Base-by-base conservation (phyloP, 2,797 vertebrate species). In the Oryzias sinensis region DNA sequence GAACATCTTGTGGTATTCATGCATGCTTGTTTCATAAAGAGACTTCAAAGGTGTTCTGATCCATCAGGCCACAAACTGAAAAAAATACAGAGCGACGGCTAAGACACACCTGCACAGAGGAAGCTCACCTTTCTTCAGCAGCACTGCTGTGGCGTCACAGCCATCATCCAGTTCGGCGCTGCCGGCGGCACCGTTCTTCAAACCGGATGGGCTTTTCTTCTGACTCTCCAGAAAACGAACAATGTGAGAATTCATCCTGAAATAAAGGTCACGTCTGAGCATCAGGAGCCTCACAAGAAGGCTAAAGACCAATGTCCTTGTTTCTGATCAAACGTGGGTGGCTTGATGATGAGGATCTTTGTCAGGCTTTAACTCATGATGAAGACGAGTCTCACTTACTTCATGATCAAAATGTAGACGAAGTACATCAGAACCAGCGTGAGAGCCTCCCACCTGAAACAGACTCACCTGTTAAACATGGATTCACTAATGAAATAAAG, bases 351-450 rank as follows among this genome's bases (percentile, higher is more conserved):
- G 25, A 27, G 25, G 25, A 6, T 27, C 29, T 33, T 33, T 24
- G 8, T 33, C 29, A 33, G 29, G 29, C 29, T 33, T 33, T 33
- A 33, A 3, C 8, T 33, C 53, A 15, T 15, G 43, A 14, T 7
- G 20, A 40, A 11, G 29, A 33, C 2, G 8, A 33, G 29, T 33
- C 29, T 9, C 66, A 93, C 96, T 94, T 91, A 98, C 96, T 98
- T 98, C 96, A 98, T 97, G 63, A 98, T 96, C 64, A 97, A 25
- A 70, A 97, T 98, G 88, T 97, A 98, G 89, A 93, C 81, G 14
- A 88, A 20, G 11, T 98, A 97, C 95, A 98, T 95, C 74, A 94
- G 80, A 62, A 95, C 81, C 56, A 98, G 90, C 66, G 95, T 86
- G n/a, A 97, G 87, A 43, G 96, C 96, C 74, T 98, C 96, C 95